Evolutionary conservation across 92 coral and sea anemone species (phyloP).

Genomic region (Porites rus): DNA sequence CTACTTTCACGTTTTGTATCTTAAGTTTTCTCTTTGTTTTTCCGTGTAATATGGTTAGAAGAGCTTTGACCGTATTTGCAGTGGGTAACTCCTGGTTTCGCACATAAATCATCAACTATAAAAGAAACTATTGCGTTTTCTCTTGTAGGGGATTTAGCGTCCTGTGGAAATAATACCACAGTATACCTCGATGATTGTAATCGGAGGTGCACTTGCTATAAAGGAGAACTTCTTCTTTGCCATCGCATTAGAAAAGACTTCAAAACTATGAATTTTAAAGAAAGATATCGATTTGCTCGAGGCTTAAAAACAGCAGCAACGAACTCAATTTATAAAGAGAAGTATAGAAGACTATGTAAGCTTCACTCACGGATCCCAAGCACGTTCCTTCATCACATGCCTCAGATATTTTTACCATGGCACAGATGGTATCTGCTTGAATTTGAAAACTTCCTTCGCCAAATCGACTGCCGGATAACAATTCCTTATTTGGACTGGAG

Average conservation of each 20-base stretch:
- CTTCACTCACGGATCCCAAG: constrained; percentile 67
- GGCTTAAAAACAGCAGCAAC: constrained; percentile 74
- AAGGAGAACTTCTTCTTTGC: constrained; percentile 60
- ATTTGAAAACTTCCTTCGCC: constrained; percentile 73
- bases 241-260: constrained; percentile 80
- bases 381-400: constrained; percentile 67
- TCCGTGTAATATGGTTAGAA: no score
- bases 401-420: constrained; percentile 83
- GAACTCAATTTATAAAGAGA: constrained; percentile 69
- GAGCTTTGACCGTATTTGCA: no score
- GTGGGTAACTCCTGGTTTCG: no score
- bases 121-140: no score
- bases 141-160: neutral
- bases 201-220: constrained; percentile 56
- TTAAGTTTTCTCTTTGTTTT: no score
- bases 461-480: constrained; percentile 84
- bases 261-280: constrained; percentile 69
- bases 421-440: constrained; percentile 83
- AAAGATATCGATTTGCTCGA: constrained; percentile 67
- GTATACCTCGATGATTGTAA: constrained; percentile 57
- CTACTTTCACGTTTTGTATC: no score
- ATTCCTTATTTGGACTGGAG: constrained; percentile 89
- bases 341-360: constrained; percentile 59
- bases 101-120: no score
- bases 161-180: neutral